Conservation (phyloP, 2,113 vertebrate genomes). For the Cololabis saira region DNA sequence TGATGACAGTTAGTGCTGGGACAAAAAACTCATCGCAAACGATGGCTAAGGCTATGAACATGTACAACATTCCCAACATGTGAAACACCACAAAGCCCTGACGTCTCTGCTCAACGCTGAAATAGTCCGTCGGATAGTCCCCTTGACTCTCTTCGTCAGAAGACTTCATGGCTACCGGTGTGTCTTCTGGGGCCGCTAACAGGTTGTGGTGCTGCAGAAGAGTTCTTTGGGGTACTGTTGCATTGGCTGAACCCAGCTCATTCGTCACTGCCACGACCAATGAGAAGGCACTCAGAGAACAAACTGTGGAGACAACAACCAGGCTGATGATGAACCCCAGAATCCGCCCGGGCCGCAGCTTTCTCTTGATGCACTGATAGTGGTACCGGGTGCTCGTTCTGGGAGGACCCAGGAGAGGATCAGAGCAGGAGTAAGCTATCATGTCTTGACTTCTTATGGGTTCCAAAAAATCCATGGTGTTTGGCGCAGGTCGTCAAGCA, state of each 20-base stretch:
- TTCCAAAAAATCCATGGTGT: slow-evolving; percentile 72
- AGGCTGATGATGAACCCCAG: slow-evolving; percentile 88
- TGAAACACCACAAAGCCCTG: slow-evolving; percentile 89
- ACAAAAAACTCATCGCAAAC: slow-evolving; percentile 99
- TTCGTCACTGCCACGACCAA: slow-evolving; percentile 76
- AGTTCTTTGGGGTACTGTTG: slow-evolving; percentile 85
- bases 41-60: slow-evolving; percentile 98
- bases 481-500: slow-evolving; percentile 40
- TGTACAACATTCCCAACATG: slow-evolving; percentile 96
- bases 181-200: slow-evolving; percentile 64
- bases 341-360: slow-evolving; percentile 88
- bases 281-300: slow-evolving; percentile 92
- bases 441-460: slow-evolving; percentile 46
- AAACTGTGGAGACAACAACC: slow-evolving; percentile 85
- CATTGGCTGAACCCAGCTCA: slow-evolving; percentile 51
- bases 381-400: slow-evolving; percentile 59
- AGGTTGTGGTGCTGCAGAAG: slow-evolving; percentile 84
- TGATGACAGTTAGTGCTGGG: slow-evolving; percentile 96
- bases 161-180: slow-evolving; percentile 70
- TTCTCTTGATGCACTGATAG: slow-evolving; percentile 84
- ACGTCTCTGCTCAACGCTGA: slow-evolving; percentile 89
- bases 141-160: slow-evolving; percentile 79
- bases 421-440: slow-evolving; percentile 42
- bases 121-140: slow-evolving; percentile 92
- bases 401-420: slow-evolving; percentile 49